These are phyloP conservation scores for Ellobium chinense DNA, from an alignment of 2,888 invertebrate species.

Conservation along the genomic window DNA sequence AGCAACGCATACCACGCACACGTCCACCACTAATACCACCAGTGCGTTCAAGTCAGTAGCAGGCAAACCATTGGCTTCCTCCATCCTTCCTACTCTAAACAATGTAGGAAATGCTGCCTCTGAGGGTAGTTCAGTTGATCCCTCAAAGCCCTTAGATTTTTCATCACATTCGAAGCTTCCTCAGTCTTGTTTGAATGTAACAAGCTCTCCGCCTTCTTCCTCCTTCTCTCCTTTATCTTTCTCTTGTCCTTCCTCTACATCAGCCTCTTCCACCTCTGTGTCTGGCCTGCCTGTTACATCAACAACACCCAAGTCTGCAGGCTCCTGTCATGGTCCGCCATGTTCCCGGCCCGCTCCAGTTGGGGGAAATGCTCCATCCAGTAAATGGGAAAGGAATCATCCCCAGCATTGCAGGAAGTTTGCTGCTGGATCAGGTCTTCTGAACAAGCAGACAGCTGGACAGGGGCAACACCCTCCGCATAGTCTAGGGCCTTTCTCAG, in stretches of 20 bases:
- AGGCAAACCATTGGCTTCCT: constrained; percentile 51
- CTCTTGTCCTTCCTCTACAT: constrained; percentile 41
- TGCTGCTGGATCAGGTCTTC: constrained; percentile 32
- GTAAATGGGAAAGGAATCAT: constrained; percentile 59
- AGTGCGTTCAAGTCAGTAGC: constrained; percentile 66
- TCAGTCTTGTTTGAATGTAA: constrained; percentile 41
- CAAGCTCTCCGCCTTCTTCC: not conserved
- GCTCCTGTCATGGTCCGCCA: constrained; percentile 56
- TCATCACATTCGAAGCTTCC: constrained; percentile 39
- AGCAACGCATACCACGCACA: constrained; percentile 41
- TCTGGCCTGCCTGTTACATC: constrained; percentile 34
- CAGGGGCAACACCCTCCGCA: constrained; percentile 19
- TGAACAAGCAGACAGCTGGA: constrained; percentile 21
- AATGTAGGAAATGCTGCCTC: constrained; percentile 12
- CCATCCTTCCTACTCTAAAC: constrained; percentile 50
- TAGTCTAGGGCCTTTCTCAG: constrained; percentile 17
- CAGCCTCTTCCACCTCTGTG: constrained; percentile 29
- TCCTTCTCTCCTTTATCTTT: constrained; percentile 26
- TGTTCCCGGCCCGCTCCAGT: constrained; percentile 69
- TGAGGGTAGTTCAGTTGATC: constrained; percentile 47
- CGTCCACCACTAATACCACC: constrained; percentile 53
- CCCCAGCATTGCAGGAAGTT: constrained; percentile 67
- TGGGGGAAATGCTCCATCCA: constrained; percentile 63
- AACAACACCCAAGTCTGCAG: constrained; percentile 9
- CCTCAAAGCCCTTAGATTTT: constrained; percentile 38